These are phyloP conservation scores for Leucosticte australis DNA, from an alignment of 2,113 vertebrate genomes.

Conservation along the genomic window DNA sequence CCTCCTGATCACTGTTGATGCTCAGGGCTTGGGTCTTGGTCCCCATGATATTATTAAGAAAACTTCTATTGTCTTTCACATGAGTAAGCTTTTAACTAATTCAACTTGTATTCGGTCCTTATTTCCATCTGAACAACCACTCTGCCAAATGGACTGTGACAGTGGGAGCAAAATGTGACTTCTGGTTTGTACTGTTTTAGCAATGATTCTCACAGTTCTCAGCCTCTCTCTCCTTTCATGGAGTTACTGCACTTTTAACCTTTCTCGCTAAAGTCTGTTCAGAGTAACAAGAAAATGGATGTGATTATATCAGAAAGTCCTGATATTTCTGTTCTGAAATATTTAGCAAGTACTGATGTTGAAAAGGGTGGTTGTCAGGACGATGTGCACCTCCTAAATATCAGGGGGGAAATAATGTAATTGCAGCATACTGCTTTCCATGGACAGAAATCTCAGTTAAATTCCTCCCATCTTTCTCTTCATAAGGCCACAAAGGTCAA, in stretches of 20 bases:
- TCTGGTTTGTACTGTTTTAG: background rate
- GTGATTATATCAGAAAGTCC: background rate
- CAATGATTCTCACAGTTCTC: background rate
- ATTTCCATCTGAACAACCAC: background rate
- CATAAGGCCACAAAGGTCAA: background rate
- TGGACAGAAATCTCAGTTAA: background rate
- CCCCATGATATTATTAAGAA: background rate
- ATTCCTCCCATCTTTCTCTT: background rate
- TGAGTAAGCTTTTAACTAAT: background rate
- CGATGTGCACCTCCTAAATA: background rate
- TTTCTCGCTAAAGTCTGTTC: background rate
- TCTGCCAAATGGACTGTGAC: background rate
- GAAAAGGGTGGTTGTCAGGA: background rate
- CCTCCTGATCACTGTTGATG: background rate
- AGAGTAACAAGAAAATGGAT: background rate
- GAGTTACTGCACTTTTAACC: background rate
- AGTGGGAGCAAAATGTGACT: background rate
- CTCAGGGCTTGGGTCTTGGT: background rate
- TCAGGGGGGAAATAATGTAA: background rate
- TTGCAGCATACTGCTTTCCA: background rate
- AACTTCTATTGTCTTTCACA: background rate
- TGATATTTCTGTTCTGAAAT: background rate
- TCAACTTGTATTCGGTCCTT: background rate
- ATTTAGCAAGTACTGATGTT: background rate
- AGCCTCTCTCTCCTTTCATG: background rate